These are phyloP conservation scores for Amblyopsis rosae DNA, from an alignment of 2,113 vertebrate genomes.

Conservation along the genomic window DNA sequence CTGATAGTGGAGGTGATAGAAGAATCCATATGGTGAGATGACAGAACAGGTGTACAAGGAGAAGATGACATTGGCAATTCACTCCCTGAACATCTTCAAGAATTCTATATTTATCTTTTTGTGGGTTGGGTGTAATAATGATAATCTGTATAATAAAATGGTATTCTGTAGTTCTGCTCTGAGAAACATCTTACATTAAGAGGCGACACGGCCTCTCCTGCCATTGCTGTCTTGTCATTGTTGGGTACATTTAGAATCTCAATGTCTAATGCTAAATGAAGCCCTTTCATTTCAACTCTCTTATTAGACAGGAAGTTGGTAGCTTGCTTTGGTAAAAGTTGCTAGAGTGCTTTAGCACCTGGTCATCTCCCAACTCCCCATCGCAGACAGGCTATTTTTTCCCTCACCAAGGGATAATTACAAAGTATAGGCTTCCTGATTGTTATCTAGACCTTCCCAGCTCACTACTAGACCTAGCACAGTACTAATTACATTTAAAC, in stretches of 20 bases:
- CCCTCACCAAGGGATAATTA: neutral
- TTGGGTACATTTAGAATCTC: neutral
- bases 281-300: neutral
- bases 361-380: conserved; percentile 1
- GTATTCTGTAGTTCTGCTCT: too few species aligned
- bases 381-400: neutral
- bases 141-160: too few species aligned
- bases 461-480: neutral
- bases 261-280: neutral
- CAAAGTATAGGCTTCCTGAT: neutral
- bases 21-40: too few species aligned
- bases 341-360: neutral
- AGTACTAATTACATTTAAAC: neutral
- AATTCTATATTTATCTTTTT: too few species aligned
- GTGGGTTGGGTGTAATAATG: too few species aligned
- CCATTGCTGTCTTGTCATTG: neutral
- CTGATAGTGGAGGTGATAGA: too few species aligned
- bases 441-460: neutral
- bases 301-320: neutral
- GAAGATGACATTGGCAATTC: too few species aligned
- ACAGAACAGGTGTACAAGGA: too few species aligned
- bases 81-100: too few species aligned
- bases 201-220: neutral
- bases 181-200: neutral
- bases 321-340: neutral